Evolutionary conservation across 2,113 vertebrate genomes (phyloP).

Genomic region (Sapajus apella): DNA sequence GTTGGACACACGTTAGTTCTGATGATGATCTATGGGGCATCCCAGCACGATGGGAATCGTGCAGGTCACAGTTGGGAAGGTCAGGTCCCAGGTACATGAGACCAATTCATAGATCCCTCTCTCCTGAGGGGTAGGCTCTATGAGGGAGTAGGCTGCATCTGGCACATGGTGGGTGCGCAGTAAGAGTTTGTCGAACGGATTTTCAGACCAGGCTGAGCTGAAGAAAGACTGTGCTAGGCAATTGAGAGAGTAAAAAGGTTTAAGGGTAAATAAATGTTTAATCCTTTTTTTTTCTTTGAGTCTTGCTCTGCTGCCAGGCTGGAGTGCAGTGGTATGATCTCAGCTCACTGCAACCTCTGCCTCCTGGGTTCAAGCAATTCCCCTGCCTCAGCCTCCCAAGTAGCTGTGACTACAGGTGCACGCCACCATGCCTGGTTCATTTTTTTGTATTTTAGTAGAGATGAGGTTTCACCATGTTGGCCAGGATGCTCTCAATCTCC

Average conservation of each 20-base stretch:
- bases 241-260: not conserved
- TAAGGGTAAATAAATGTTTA: slow-evolving; percentile 7
- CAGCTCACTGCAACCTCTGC: no score
- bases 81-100: not conserved
- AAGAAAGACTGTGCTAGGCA: not conserved
- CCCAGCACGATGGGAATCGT: not conserved
- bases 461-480: no score
- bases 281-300: not conserved
- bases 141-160: not conserved
- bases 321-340: no score
- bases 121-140: not conserved
- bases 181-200: not conserved
- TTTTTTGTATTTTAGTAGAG: no score
- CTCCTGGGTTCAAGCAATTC: no score
- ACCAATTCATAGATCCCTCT: not conserved
- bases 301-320: no score
- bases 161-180: not conserved
- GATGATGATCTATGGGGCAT: not conserved
- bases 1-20: not conserved
- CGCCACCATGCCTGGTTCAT: no score
- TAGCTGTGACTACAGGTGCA: no score
- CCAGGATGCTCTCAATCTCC: no score
- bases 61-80: not conserved
- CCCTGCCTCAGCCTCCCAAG: no score
- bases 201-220: not conserved